Base-by-base conservation (phyloP, 1,140 invertebrate genomes). In the Anastatus disparis region DNA sequence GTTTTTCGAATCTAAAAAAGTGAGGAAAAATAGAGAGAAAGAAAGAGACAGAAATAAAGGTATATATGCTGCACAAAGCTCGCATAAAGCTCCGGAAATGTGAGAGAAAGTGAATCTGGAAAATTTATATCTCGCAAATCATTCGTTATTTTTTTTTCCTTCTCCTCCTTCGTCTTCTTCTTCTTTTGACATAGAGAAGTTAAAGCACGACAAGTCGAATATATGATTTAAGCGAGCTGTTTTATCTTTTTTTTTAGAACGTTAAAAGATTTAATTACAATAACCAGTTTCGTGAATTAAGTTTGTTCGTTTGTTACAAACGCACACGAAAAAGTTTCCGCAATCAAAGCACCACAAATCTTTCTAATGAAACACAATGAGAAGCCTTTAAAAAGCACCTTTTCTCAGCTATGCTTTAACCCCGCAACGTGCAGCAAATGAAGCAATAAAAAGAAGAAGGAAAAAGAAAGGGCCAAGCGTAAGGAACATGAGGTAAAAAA, bases 301-400 rank as follows among this genome's bases (percentile, higher is more conserved):
- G 15, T 17, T 17, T 24, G 13, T 9, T 17, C 24, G 3, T n/a
- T n/a, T n/a, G n/a, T n/a, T n/a, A n/a, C 31, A 8, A n/a, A 4
- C 22, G n/a, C 13, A 3, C 35, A 12, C 46, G 17, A 3, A 20
- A 13, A 31, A 53, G 22, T 53, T 40, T 6, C 35, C 31, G 12
- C 48, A 24, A 53, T 53, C 48, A 52, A 38, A 38, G 35, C 20
- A 7, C 7, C 50, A 2, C 35, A 55, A 31, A 55, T 67, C 40
- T 46, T 8, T 1, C 38, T 66, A 66, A 66, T 66, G 50, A 66
- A 55, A 66, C 15, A 27, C 8, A 66, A 44, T 29, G 63, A 27
- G 38, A n/a, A 29, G 10, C 0, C 15, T 24, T 31, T 48, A 9
- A 20, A n/a, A 10, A 64, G 46, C 13, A 7, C 35, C 2, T 22